phyloP scores from a whole-genome alignment of 2,797 vertebrate genomes.

The Peromyscus attwateri region DNA sequence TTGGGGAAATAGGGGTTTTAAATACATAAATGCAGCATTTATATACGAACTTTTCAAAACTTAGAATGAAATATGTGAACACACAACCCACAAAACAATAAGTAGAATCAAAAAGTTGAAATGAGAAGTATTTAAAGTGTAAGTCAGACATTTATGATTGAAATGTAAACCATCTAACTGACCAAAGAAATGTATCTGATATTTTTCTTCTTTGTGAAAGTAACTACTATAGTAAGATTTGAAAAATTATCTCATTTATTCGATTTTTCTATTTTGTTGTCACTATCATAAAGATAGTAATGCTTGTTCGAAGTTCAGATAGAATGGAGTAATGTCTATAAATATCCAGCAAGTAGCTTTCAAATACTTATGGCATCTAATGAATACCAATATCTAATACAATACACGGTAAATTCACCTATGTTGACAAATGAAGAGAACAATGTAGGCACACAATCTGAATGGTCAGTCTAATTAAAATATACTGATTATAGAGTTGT shows the following conservation, averaged over 20 bases:
- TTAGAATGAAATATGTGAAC: neutral
- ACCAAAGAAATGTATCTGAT: neutral
- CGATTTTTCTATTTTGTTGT: neutral
- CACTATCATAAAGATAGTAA: neutral
- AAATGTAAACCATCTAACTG: neutral
- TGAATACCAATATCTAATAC: too few species aligned
- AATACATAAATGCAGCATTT: neutral
- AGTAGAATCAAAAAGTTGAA: neutral
- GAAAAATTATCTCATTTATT: neutral
- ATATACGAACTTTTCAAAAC: neutral
- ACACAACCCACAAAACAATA: neutral
- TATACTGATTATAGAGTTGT: neutral
- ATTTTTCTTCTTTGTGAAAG: conserved; percentile 22
- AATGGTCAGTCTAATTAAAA: neutral
- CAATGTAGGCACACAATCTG: neutral
- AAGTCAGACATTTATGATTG: neutral
- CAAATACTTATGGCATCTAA: neutral
- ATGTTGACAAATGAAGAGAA: neutral
- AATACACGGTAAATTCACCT: neutral
- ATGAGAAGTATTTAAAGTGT: neutral
- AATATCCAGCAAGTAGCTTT: neutral
- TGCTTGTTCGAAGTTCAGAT: neutral
- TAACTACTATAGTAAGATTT: neutral
- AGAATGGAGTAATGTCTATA: neutral
- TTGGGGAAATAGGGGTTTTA: neutral